Percentiles rank a stretch among this genome's conserved stretches.
Conservation (phyloP, 2,113 vertebrate species). For the Malurus melanocephalus region DNA sequence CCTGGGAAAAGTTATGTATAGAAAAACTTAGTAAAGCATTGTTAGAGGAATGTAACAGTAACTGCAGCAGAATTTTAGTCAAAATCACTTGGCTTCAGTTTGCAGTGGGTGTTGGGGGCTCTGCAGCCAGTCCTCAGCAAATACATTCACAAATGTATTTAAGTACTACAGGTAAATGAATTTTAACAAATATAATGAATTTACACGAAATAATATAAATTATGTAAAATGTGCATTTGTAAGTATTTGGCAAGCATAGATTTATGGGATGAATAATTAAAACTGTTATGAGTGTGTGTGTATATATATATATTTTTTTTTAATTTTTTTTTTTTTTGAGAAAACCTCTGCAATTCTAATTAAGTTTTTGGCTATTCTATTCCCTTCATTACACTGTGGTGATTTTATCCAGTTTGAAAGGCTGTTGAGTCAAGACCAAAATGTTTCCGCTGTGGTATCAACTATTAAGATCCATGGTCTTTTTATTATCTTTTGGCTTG, state of each 20-base stretch:
- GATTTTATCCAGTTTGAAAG: neutral
- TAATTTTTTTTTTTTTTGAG: neutral
- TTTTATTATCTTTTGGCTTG: neutral
- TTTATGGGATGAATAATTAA: neutral
- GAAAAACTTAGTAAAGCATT: neutral
- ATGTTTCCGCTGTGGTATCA: neutral
- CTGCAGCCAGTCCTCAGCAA: neutral
- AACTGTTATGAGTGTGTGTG: neutral
- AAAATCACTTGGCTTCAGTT: neutral
- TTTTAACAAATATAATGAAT: neutral
- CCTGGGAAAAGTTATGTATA: neutral
- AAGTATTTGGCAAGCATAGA: neutral
- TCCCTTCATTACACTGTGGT: neutral
- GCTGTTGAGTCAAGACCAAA: neutral
- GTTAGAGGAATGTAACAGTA: rapidly evolving
- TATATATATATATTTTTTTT: neutral
- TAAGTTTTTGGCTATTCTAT: neutral
- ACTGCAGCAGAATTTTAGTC: neutral
- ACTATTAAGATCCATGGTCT: neutral
- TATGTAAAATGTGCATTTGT: neutral
- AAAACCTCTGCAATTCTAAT: neutral
- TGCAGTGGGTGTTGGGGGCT: neutral
- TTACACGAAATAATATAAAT: neutral
- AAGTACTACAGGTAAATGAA: neutral
- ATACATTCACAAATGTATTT: neutral